Evolutionary conservation across 2,888 invertebrate genomes (phyloP), one percentile per base, ranked within the genome.

Genomic region (Heliothis peltigera): DNA sequence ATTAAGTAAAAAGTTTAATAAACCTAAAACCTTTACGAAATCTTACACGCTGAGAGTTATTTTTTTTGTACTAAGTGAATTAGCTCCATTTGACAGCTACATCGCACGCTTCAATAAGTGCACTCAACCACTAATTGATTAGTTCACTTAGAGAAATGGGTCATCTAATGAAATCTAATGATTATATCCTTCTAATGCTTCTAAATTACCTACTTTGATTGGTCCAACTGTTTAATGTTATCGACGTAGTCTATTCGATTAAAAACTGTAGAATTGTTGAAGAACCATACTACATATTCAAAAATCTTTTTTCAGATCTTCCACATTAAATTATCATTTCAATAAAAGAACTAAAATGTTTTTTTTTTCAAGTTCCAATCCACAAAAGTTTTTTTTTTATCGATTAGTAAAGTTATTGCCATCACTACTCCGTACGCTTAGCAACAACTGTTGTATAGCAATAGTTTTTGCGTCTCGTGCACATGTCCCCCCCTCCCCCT

Each of bases 381-480:
- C 35, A 59, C 22, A 39, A 18, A 22, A 18, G 0, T 8, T 17
- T 12, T 8, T 17, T 12, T 15, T 10, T 22, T 21, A 52, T 44
- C 43, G 21, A 57, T 18, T 8, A 21, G n/a, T 28, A 5, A 15
- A 63, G 42, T 46, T 7, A n/a, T 25, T 64, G 32, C 19, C 65
- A 7, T 32, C 21, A 66, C 39, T 66, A n/a, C 0, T 15, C 7
- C n/a, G 4, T 28, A 2, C 59, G 42, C 18, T 55, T 53, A 53
- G 46, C 53, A 64, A 59, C 48, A 4, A 10, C n/a, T 10, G 8
- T 46, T 35, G 47, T 47, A 57, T 22, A 35, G 60, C 44, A 55
- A 44, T 19, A 49, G 64, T 51, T 64, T 71, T 60, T 49, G 25
- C n/a, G 7, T 6, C 2, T 42, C 15, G 42, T 43, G 15, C 46